Conservation (phyloP, 2,888 invertebrate species). For the Pecten maximus region DNA sequence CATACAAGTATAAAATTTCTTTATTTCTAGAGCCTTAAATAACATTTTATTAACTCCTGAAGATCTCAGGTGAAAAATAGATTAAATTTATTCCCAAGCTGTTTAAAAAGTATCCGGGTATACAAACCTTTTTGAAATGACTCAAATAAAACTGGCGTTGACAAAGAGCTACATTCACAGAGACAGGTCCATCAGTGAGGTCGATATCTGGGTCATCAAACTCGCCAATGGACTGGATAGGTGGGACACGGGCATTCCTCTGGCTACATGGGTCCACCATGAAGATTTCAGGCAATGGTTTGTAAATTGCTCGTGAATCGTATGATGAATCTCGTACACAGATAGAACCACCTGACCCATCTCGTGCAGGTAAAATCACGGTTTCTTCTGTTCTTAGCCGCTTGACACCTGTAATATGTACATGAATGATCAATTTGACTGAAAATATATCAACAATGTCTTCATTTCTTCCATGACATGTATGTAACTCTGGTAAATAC, state of each 20-base stretch:
- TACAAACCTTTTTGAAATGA: constrained; percentile 70
- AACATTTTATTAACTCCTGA: no score
- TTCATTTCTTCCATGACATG: neutral
- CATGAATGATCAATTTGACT: neutral
- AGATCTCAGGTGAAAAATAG: no score
- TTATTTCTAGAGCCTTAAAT: no score
- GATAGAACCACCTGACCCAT: neutral
- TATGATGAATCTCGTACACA: neutral
- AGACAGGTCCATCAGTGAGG: constrained; percentile 75
- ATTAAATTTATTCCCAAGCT: no score
- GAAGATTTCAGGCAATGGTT: neutral
- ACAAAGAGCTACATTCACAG: constrained; percentile 71
- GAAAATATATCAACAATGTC: neutral
- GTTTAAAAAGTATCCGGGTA: no score
- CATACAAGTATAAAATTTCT: no score
- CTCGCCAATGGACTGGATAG: constrained; percentile 44
- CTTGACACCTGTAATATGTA: constrained; percentile 39
- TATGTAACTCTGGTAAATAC: no score
- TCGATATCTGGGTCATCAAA: constrained; percentile 72
- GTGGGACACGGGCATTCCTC: constrained; percentile 37
- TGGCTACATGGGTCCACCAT: constrained; percentile 35
- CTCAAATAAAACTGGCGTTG: constrained; percentile 71
- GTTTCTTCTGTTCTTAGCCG: constrained; percentile 48
- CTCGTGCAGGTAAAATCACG: constrained; percentile 37
- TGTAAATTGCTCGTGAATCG: neutral